Evolutionary conservation across 1,140 invertebrate species (phyloP), one percentile per base, ranked within the genome.

Genomic region (Drosophila nasuta): DNA sequence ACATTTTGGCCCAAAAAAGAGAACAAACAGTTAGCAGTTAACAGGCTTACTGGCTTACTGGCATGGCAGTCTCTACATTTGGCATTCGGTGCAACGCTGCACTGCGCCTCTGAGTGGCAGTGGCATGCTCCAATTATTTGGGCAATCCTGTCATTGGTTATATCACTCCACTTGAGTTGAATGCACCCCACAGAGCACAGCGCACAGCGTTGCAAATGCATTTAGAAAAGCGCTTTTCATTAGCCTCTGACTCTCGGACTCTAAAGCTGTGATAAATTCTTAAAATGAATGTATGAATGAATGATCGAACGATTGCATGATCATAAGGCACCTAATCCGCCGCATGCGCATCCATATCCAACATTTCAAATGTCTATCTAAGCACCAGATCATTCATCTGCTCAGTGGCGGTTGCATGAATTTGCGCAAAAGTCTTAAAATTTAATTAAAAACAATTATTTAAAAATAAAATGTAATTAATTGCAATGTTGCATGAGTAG

Each of bases 381-480:
- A 48, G 30, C 57, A 60, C n/a, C 62, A 64, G 69, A 52, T 64
- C 80, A 69, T 66, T 56, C 52, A 81, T 45, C 67, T 86, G 75
- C 59, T 72, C 41, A 51, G 54, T 45, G 51, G 54, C 48, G 72
- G 65, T 81, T 86, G 83, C 83, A 87, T 88, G 83, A 82, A 88
- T 80, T 77, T 83, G 77, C 81, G 80, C 79, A 77, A 87, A 79
- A 62, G 54, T 77, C 63, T 79, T 77, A 71, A 89, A 83, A 83
- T 88, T 87, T 88, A 87, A 87, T 87, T 87, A 88, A 87, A 87
- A 88, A 88, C 85, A 89, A 88, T 87, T 87, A 83, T 87, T 88
- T 83, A 80, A 89, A 87, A 87, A 87, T 87, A 87, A 87, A 88
- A 88, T 80, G 83, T 87, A 87, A 87, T 87, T 87, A 87, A 87